These are phyloP conservation scores for Loripinus fragilis DNA, from an alignment of 2,888 invertebrate genomes.

Conservation along the genomic window DNA sequence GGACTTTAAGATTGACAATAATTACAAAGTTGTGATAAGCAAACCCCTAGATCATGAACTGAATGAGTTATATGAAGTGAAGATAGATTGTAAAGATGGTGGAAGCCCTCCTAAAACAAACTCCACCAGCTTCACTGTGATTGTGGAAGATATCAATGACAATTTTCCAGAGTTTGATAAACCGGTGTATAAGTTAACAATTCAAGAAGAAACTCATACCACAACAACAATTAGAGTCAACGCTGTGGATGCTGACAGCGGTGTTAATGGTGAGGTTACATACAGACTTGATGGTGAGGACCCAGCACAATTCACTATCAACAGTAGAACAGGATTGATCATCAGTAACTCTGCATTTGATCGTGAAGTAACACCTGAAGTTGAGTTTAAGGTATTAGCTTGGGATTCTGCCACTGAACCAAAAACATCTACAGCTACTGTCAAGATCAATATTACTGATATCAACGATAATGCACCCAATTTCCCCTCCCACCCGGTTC, in stretches of 20 bases:
- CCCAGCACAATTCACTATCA: conserved; percentile 93
- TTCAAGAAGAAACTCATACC: conserved; percentile 73
- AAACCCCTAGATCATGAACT: conserved; percentile 75
- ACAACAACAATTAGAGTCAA: conserved; percentile 80
- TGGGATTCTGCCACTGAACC: conserved; percentile 88
- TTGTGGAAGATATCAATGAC: conserved; percentile 79
- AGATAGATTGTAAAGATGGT: conserved; percentile 74
- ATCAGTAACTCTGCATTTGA: conserved; percentile 93
- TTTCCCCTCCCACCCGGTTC: conserved; percentile 96
- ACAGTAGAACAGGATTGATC: conserved; percentile 92
- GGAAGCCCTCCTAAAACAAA: conserved; percentile 76
- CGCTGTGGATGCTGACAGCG: conserved; percentile 88
- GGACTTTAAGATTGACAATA: conserved; percentile 62
- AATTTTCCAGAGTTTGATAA: conserved; percentile 73
- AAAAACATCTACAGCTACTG: conserved; percentile 88
- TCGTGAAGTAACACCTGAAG: conserved; percentile 93
- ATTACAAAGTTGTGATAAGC: conserved; percentile 69
- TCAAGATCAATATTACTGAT: conserved; percentile 94
- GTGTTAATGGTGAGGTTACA: conserved; percentile 72
- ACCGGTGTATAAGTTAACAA: conserved; percentile 67
- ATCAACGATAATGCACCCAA: conserved; percentile 97
- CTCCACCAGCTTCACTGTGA: conserved; percentile 70
- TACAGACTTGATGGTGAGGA: conserved; percentile 86
- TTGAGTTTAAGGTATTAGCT: conserved; percentile 95
- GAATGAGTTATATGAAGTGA: conserved; percentile 69